These are phyloP conservation scores for Gallinago paraguaiae DNA, from an alignment of 2,113 vertebrate genomes.

Conservation along the genomic window DNA sequence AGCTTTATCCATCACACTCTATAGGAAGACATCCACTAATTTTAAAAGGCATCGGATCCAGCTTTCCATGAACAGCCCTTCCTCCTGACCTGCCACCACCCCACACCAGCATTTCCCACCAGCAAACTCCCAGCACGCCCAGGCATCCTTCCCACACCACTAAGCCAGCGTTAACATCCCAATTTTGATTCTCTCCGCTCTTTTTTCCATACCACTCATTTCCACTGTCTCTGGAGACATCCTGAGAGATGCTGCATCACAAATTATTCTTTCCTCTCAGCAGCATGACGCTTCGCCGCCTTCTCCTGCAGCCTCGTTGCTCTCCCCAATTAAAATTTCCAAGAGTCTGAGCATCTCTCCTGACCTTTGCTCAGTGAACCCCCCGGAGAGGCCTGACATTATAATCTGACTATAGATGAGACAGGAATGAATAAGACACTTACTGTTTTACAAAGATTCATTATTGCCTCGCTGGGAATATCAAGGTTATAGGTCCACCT, in stretches of 20 bases:
- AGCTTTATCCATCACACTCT: not conserved
- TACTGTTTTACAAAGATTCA: not conserved
- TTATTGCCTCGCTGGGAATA: slow-evolving; percentile 2
- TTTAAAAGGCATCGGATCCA: not conserved
- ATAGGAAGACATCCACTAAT: not conserved
- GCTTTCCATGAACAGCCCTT: no score
- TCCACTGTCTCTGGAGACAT: not conserved
- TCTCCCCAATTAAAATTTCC: not conserved
- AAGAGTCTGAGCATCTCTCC: not conserved
- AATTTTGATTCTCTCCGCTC: not conserved
- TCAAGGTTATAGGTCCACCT: slow-evolving; percentile 4
- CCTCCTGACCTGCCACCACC: not conserved
- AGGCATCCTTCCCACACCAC: not conserved
- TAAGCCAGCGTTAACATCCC: accelerated
- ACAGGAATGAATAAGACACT: not conserved
- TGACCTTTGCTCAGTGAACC: not conserved
- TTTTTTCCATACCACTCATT: not conserved
- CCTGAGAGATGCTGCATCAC: not conserved
- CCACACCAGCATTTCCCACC: not conserved
- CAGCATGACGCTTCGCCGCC: not conserved
- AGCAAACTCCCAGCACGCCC: accelerated
- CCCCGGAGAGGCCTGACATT: not conserved
- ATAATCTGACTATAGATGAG: not conserved
- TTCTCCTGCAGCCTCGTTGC: not conserved
- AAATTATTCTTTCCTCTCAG: not conserved